phyloP scores from a whole-genome alignment of 2,888 invertebrate species.

The Agrochola macilenta region DNA sequence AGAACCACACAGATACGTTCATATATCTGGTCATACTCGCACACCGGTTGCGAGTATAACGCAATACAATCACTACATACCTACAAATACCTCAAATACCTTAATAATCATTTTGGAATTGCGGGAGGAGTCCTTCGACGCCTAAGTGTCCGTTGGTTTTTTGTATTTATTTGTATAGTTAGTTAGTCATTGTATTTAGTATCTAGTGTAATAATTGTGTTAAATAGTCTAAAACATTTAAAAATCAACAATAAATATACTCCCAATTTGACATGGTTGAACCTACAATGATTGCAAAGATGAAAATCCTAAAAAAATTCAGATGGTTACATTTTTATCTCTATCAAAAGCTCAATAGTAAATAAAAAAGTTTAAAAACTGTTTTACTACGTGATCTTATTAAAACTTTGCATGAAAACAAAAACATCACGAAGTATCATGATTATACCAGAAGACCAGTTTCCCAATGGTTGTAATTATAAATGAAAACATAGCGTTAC shows the following conservation, averaged over 20 bases:
- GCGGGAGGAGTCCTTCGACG: too few relatives aligned
- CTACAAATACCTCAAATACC: background rate
- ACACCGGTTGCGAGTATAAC: background rate
- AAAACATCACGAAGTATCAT: background rate
- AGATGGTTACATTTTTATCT: background rate
- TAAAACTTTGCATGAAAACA: conserved; percentile 7
- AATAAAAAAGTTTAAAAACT: background rate
- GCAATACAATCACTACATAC: background rate
- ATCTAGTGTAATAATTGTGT: too few relatives aligned
- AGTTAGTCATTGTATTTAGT: too few relatives aligned
- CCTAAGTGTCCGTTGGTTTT: too few relatives aligned
- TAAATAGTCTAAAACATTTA: too few relatives aligned
- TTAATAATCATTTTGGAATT: background rate
- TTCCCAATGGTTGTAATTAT: background rate
- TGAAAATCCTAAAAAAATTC: too few relatives aligned
- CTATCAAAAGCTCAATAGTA: background rate
- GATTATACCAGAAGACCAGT: background rate
- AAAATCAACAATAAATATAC: too few relatives aligned
- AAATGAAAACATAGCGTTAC: conserved; percentile 30
- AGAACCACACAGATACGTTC: too few relatives aligned
- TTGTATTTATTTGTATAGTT: too few relatives aligned
- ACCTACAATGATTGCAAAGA: background rate
- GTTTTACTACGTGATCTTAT: background rate
- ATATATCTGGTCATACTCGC: background rate
- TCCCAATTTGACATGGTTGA: too few relatives aligned